A percentile compares a stretch with the other conserved stretches of the same genome.
Conservation (phyloP, 2,113 vertebrate genomes). For the Zapornia atra region DNA sequence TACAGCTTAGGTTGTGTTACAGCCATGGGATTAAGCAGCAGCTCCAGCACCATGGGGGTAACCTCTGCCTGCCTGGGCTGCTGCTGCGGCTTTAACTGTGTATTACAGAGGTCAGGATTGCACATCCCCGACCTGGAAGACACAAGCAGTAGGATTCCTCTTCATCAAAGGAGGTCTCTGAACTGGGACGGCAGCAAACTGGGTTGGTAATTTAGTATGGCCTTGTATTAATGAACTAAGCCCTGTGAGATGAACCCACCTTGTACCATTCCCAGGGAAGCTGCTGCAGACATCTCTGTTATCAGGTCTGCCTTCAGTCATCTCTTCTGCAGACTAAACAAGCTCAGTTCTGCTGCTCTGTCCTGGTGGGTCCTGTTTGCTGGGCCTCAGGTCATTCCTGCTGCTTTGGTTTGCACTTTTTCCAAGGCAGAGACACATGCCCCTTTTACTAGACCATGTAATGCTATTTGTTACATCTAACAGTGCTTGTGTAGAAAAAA, state of each 20-base stretch:
- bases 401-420: neutral
- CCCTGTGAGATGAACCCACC: fast-evolving
- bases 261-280: neutral
- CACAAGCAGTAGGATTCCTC: neutral
- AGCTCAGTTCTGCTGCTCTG: neutral
- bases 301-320: neutral
- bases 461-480: neutral
- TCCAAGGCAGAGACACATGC: neutral
- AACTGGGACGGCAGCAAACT: neutral
- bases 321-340: neutral
- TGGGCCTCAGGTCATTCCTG: neutral
- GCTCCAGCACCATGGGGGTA: neutral
- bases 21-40: neutral
- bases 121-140: neutral
- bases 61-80: neutral
- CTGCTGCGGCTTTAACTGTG: neutral
- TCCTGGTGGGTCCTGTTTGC: neutral
- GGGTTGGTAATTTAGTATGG: neutral
- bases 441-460: neutral
- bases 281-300: neutral
- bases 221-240: neutral
- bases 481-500: neutral
- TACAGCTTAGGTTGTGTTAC: neutral
- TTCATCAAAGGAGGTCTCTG: neutral
- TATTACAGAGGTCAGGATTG: neutral